Evolutionary conservation across 2,888 invertebrate genomes (phyloP).

Genomic region (Operophtera brumata): DNA sequence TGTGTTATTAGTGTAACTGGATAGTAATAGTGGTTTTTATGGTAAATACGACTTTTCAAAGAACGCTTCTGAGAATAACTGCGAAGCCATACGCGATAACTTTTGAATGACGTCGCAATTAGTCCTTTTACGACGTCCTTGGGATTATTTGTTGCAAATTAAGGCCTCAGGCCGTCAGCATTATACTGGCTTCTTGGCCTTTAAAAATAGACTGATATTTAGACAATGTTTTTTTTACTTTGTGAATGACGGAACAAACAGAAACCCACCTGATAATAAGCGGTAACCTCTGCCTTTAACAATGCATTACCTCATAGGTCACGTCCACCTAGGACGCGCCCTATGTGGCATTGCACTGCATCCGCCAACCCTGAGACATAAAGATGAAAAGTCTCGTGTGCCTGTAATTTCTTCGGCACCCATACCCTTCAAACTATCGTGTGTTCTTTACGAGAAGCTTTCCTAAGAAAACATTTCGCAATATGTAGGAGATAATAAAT

Average conservation of each 20-base stretch:
- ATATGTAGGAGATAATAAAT: slow-evolving; percentile 26
- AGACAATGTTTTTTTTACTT: too few species aligned
- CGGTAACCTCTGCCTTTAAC: too few species aligned
- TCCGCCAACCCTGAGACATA: too few species aligned
- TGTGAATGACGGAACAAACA: too few species aligned
- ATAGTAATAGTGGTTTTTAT: slow-evolving; percentile 37
- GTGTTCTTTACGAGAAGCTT: too few species aligned
- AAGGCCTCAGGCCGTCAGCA: not conserved
- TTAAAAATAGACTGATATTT: not conserved
- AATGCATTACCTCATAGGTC: too few species aligned
- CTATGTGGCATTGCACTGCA: too few species aligned
- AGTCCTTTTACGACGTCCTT: slow-evolving; percentile 6
- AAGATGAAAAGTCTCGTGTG: too few species aligned
- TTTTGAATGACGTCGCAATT: slow-evolving; percentile 1
- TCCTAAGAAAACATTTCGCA: slow-evolving; percentile 18
- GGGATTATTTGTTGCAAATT: slow-evolving; percentile 8
- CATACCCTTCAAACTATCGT: too few species aligned
- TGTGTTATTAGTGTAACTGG: slow-evolving; percentile 28
- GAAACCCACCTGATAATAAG: too few species aligned
- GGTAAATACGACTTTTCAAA: slow-evolving; percentile 30
- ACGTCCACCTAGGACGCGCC: too few species aligned
- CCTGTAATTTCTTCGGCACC: too few species aligned
- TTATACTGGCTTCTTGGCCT: not conserved
- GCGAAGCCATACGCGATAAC: not conserved
- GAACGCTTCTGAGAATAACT: slow-evolving; percentile 17